phyloP scores from a whole-genome alignment of 2,113 vertebrate species.

The Eira barbara region DNA sequence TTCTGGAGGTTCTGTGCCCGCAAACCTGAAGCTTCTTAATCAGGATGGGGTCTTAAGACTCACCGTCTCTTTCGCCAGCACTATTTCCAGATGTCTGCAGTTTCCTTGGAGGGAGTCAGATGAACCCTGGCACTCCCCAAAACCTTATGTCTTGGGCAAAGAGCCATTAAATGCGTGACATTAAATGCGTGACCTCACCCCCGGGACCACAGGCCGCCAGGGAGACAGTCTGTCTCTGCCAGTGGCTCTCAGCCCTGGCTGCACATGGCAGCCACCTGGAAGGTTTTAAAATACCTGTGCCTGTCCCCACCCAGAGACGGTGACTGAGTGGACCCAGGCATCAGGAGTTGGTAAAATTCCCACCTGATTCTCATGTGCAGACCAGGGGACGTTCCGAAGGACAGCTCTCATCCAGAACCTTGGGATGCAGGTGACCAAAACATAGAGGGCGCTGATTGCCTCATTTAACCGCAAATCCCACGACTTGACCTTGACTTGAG shows the following conservation, averaged over 20 bases:
- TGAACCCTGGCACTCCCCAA: rapidly evolving
- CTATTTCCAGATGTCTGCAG: too few relatives aligned
- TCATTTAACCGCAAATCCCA: background rate
- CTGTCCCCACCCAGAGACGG: background rate
- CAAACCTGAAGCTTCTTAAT: background rate
- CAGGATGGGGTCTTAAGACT: rapidly evolving
- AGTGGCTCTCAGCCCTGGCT: background rate
- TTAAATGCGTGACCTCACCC: rapidly evolving
- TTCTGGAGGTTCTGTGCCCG: background rate
- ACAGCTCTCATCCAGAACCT: too few relatives aligned
- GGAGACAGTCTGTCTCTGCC: background rate
- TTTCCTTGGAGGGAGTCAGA: background rate
- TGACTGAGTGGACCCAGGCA: background rate
- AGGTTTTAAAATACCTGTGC: background rate
- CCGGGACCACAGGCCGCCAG: background rate
- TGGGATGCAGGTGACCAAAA: background rate
- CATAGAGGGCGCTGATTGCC: background rate
- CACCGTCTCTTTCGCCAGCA: too few relatives aligned
- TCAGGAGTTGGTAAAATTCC: background rate
- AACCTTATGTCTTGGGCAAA: background rate
- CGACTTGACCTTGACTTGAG: background rate
- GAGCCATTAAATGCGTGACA: background rate
- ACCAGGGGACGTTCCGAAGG: background rate
- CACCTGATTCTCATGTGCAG: background rate
- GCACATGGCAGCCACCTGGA: background rate